Conservation (phyloP, 2,888 invertebrate genomes). For the Ethmia dodecea region DNA sequence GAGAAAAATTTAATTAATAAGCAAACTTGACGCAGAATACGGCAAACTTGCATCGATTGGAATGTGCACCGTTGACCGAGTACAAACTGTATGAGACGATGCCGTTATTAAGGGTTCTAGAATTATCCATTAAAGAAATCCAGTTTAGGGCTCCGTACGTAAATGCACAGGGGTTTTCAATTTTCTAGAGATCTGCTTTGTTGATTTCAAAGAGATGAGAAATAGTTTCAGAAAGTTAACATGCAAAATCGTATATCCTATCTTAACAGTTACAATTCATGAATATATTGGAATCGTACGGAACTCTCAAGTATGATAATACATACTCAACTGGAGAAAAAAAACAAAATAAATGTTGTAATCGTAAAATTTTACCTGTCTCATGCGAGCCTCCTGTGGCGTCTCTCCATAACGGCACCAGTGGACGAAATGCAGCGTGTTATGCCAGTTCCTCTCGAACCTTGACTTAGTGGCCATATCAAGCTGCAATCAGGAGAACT, state of each 20-base stretch:
- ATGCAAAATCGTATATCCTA: too few relatives aligned
- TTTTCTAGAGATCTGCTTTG: too few relatives aligned
- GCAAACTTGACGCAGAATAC: not conserved
- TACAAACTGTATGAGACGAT: not conserved
- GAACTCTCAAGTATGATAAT: too few relatives aligned
- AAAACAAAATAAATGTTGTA: not conserved
- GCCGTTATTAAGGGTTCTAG: conserved; percentile 25
- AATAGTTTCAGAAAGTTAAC: too few relatives aligned
- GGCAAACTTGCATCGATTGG: not conserved
- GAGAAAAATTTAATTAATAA: not conserved
- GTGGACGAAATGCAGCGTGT: conserved; percentile 82
- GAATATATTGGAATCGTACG: too few relatives aligned
- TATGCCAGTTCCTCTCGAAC: conserved; percentile 81
- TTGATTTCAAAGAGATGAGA: too few relatives aligned
- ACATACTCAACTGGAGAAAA: too few relatives aligned
- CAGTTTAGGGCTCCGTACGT: too few relatives aligned
- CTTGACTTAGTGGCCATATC: conserved; percentile 76
- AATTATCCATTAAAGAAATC: conserved; percentile 21
- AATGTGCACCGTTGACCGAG: not conserved
- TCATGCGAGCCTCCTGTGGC: conserved; percentile 81
- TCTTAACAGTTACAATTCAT: too few relatives aligned
- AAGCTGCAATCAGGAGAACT: conserved; percentile 77
- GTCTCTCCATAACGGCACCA: conserved; percentile 85
- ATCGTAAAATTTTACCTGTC: conserved; percentile 82
- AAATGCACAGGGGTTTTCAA: too few relatives aligned